Evolutionary conservation across 2,888 invertebrate genomes (phyloP).

Genomic region (Neria commutata): DNA sequence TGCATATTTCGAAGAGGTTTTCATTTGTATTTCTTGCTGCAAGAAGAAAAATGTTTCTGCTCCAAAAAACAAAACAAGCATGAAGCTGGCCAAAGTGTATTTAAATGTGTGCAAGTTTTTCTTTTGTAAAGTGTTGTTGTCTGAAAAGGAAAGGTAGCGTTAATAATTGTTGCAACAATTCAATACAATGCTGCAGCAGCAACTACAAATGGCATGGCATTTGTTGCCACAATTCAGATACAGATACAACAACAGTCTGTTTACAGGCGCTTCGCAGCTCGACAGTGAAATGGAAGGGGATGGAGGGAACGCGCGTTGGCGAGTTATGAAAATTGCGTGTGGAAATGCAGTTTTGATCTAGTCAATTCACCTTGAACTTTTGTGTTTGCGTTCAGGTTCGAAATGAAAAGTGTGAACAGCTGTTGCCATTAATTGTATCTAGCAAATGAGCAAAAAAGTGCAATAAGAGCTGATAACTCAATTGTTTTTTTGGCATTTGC

Average conservation of each 20-base stretch:
- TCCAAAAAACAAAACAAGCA: slow-evolving; percentile 49
- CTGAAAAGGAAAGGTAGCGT: slow-evolving; percentile 39
- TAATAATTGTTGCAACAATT: slow-evolving; percentile 23
- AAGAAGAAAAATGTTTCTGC: slow-evolving; percentile 40
- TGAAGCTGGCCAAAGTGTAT: slow-evolving; percentile 40
- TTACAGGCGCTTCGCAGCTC: not conserved
- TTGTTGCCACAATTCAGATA: not conserved
- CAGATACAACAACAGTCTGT: too few relatives aligned
- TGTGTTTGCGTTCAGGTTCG: slow-evolving; percentile 4
- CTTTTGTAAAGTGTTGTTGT: slow-evolving; percentile 15
- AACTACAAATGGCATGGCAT: slow-evolving; percentile 1
- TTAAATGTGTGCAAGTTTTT: too few relatives aligned
- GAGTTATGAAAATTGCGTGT: slow-evolving; percentile 44
- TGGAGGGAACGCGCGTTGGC: not conserved
- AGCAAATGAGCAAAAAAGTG: too few relatives aligned
- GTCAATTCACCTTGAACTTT: slow-evolving; percentile 53
- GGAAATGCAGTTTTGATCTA: slow-evolving; percentile 41
- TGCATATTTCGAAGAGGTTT: not conserved
- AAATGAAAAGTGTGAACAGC: slow-evolving; percentile 29
- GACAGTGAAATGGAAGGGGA: too few relatives aligned
- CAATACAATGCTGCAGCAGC: slow-evolving; percentile 13
- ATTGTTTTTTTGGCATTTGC: too few relatives aligned
- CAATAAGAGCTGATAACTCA: too few relatives aligned
- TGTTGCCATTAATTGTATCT: too few relatives aligned
- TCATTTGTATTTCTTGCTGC: slow-evolving; percentile 14